Percentiles rank a stretch among this genome's conserved stretches.
phyloP scores from a whole-genome alignment of 2,113 vertebrate species.

The Triplophysa siluroides region DNA sequence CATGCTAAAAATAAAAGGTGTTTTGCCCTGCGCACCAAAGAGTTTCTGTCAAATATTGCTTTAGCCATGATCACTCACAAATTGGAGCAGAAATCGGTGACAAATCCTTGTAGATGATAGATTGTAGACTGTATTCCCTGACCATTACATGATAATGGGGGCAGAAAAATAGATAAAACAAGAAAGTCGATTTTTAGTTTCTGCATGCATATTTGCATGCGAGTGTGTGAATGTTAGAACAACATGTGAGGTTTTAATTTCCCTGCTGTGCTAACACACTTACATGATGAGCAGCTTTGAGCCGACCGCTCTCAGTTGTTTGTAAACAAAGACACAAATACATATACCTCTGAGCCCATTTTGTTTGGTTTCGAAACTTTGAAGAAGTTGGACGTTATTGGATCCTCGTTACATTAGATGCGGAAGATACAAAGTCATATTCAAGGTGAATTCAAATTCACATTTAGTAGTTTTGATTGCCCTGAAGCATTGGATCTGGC shows the following conservation, averaged over 20 bases:
- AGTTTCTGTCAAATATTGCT: background rate
- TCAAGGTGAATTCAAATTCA: no score
- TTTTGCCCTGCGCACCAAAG: background rate
- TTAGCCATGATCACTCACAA: background rate
- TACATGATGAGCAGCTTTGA: constrained; percentile 44
- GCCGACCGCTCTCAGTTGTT: constrained; percentile 33
- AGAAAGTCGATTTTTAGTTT: no score
- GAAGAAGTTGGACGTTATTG: constrained; percentile 20
- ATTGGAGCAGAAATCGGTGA: no score
- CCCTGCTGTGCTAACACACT: constrained; percentile 42
- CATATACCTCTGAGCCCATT: constrained; percentile 29
- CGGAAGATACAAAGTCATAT: no score
- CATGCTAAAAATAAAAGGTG: constrained; percentile 15
- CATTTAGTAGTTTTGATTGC: no score
- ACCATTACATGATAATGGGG: background rate
- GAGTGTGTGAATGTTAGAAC: background rate
- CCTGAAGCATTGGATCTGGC: no score
- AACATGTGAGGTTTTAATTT: constrained; percentile 24
- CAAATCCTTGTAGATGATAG: constrained; percentile 1
- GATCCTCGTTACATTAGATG: background rate
- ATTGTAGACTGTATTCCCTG: constrained; percentile 15
- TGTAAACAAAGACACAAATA: constrained; percentile 27
- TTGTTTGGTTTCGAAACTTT: background rate
- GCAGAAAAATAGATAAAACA: background rate
- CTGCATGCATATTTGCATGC: background rate